Base-by-base conservation (phyloP, 2,888 invertebrate genomes). In the Pristionchus japonicus region DNA sequence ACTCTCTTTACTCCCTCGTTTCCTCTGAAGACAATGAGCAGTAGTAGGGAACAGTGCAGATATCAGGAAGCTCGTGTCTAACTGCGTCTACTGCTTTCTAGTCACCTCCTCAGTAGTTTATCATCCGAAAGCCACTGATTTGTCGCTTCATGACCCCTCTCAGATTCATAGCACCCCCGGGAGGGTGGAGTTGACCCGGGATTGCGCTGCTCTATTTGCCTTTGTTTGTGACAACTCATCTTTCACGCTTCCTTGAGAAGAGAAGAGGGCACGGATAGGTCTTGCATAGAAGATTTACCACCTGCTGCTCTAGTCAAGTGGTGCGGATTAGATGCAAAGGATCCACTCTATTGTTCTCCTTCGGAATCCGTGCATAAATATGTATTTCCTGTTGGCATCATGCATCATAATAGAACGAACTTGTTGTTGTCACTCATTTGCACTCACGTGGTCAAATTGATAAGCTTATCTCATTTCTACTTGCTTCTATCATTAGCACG, bases 161-260 rank as follows among this genome's bases (percentile, higher is more conserved):
- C 40, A 77, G 77, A 77, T 77, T 43, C 77, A 83, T 83, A 3
- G 52, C 9, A 34, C 49, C 34, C 52, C 34, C 17, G 49, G 49
- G 82, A 49, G 31, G 7, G 31, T n/a, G 52, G 31, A 70, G 82
- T 40, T 83, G 82, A 34, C 52, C 34, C 77, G 43, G 6, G 37
- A 34, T 20, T 17, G 23, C 7, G 20, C 43, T 23, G 34, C 17
- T 27, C 23, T 20, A 11, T 34, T 17, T 27, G 6, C 52, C n/a
- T 80, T 83, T 83, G 82, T 83, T 43, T 23, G 52, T 83, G 82
- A 83, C 82, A 83, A 83, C 52, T 83, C 82, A 83, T 83, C 82
- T 52, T 83, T 83, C 82, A 83, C 82, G 82, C 82, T 52, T 83
- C 82, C 52, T 83, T 83, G 82, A n/a, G 20, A 27, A 52, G 31